A percentile compares a stretch with the other conserved stretches of the same genome.
Conservation (phyloP, 2,888 invertebrate species). For the Erebia epiphron region DNA sequence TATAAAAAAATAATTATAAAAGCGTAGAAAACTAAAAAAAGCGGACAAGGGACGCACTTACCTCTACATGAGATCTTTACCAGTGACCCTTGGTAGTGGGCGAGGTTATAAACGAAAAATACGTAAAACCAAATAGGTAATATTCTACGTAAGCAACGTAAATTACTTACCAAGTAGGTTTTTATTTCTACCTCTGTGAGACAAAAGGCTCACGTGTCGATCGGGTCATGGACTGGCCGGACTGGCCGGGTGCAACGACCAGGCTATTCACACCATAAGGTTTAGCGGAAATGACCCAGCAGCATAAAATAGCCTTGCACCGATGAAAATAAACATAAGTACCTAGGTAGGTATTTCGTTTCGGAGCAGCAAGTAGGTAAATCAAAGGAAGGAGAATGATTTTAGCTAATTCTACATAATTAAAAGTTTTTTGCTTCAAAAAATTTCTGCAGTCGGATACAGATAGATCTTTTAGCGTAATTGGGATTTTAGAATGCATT, state of each 20-base stretch:
- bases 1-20: too few species aligned
- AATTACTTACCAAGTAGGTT: not conserved
- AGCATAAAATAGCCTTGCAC: conserved; percentile 7
- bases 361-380: not conserved
- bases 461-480: too few species aligned
- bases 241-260: conserved; percentile 20
- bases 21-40: too few species aligned
- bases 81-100: too few species aligned
- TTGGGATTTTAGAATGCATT: not conserved
- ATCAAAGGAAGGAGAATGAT: not conserved
- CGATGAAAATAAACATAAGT: conserved; percentile 8
- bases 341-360: too few species aligned
- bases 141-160: not conserved
- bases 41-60: too few species aligned
- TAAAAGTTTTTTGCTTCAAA: too few species aligned
- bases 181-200: not conserved
- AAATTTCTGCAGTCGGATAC: too few species aligned
- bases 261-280: conserved; percentile 24
- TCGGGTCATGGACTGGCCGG: conserved; percentile 4
- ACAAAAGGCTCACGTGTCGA: conserved; percentile 14
- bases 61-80: not conserved
- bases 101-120: too few species aligned
- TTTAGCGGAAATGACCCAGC: conserved; percentile 15
- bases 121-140: not conserved
- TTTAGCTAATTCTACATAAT: not conserved